Conservation (phyloP, 2,797 vertebrate genomes). For the Cyclura pinguis region DNA sequence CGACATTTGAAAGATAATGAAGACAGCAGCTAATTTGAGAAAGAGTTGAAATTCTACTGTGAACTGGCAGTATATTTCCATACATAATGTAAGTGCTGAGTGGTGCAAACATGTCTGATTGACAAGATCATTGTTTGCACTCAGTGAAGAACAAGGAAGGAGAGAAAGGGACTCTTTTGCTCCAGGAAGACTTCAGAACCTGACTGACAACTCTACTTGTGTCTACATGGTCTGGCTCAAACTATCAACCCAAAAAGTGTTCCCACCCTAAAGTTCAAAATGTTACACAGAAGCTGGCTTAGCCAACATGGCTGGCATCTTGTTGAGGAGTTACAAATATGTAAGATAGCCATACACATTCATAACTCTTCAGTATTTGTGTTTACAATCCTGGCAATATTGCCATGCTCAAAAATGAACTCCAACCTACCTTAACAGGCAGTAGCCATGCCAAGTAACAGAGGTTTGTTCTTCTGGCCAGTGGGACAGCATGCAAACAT, state of each 20-base stretch:
- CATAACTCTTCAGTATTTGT: no score
- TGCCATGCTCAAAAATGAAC: no score
- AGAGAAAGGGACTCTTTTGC: neutral
- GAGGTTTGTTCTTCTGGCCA: no score
- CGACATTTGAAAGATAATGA: neutral
- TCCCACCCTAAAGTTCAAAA: neutral
- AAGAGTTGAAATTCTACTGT: neutral
- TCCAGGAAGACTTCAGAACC: neutral
- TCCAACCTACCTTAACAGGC: no score
- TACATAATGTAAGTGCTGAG: neutral
- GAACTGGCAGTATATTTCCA: constrained; percentile 3
- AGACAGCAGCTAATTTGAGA: neutral
- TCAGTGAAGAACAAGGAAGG: neutral
- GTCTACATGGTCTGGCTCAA: neutral
- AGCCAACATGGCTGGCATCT: neutral
- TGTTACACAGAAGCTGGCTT: neutral
- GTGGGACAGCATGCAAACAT: no score
- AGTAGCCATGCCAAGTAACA: no score
- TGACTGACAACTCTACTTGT: neutral
- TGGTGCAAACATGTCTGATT: constrained; percentile 4
- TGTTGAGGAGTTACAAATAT: no score
- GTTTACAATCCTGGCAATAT: no score
- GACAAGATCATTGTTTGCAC: constrained; percentile 28
- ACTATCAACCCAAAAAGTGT: neutral
- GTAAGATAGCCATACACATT: no score